phyloP scores from a whole-genome alignment of 1,140 invertebrate genomes.

The Vollenhovia emeryi region DNA sequence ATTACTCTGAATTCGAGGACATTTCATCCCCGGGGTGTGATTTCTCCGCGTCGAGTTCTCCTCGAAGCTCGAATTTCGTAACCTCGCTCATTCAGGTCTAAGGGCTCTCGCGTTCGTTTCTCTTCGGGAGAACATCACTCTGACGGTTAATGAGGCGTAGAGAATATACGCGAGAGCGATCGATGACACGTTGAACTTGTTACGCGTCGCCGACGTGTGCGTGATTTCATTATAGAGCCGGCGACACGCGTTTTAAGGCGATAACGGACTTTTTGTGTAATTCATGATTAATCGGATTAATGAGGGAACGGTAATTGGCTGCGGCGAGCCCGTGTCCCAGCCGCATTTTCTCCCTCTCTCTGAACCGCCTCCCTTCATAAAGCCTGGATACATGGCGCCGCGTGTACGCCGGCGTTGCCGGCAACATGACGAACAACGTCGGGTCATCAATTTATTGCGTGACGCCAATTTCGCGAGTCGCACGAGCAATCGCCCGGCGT shows the following conservation, averaged over 20 bases:
- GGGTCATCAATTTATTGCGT: conserved; percentile 68
- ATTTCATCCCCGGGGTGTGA: conserved; percentile 7
- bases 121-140: not conserved
- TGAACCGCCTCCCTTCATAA: conserved; percentile 59
- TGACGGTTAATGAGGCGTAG: conserved; percentile 21
- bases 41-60: not conserved
- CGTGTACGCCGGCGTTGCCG: not conserved
- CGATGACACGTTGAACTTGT: conserved; percentile 28
- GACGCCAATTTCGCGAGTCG: conserved; percentile 64
- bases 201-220: not conserved
- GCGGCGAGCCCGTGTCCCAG: conserved; percentile 64
- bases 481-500: conserved; percentile 1
- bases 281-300: conserved; percentile 81
- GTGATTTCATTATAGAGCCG: conserved; percentile 55
- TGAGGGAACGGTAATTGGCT: conserved; percentile 79
- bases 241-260: conserved; percentile 72
- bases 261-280: conserved; percentile 81
- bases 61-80: conserved; percentile 25
- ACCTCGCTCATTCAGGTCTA: conserved; percentile 3
- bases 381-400: conserved; percentile 27
- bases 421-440: conserved; percentile 38
- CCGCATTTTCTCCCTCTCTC: conserved; percentile 21
- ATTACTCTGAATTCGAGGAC: not conserved
- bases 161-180: conserved; percentile 18
- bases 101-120: not conserved